Evolutionary conservation across 2,113 vertebrate genomes (phyloP).

Genomic region (Neolamprologus sp.): DNA sequence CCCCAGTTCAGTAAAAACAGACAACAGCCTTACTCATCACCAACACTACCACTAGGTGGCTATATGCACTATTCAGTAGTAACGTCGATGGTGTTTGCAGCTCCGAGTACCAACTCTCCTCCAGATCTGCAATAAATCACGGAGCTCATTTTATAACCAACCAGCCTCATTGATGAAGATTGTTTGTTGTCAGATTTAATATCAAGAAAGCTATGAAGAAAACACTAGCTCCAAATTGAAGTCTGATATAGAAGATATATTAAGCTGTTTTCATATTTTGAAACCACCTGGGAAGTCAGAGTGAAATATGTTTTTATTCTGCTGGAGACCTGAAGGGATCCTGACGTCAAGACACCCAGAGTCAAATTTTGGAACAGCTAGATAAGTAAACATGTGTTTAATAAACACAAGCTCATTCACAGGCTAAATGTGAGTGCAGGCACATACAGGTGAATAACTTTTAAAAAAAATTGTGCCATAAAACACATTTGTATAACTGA

Average conservation of each 20-base stretch:
- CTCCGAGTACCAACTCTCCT: neutral
- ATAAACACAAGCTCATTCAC: neutral
- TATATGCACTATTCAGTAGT: neutral
- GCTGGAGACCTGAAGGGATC: neutral
- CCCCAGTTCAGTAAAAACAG: neutral
- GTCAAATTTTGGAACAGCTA: neutral
- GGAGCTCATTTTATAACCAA: neutral
- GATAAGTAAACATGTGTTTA: neutral
- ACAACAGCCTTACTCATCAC: neutral
- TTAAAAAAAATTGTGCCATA: rapidly evolving
- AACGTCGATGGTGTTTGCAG: neutral
- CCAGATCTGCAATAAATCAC: neutral
- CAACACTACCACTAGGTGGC: conserved; percentile 48
- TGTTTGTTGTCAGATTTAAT: neutral
- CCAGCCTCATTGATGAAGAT: neutral
- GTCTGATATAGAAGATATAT: neutral
- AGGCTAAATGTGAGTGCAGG: neutral
- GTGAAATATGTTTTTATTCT: neutral
- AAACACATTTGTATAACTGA: neutral
- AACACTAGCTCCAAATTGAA: neutral
- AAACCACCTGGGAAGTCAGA: neutral
- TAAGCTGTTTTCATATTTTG: neutral
- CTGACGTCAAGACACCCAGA: neutral
- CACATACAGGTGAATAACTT: neutral
- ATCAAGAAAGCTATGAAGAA: neutral